phyloP scores from a whole-genome alignment of 2,888 invertebrate species.

The Volucella zonaria region DNA sequence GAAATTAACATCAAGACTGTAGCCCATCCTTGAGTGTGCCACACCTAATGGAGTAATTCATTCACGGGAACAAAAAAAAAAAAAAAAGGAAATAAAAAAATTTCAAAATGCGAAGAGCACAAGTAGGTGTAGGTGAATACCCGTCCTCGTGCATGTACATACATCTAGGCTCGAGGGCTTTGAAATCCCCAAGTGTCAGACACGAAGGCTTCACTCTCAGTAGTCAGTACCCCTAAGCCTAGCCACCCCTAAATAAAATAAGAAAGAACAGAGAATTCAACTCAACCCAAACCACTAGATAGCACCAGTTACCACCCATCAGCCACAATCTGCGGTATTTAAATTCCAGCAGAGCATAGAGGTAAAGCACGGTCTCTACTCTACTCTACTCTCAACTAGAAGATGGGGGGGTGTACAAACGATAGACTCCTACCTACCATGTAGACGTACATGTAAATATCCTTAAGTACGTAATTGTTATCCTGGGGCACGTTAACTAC shows the following conservation, averaged over 20 bases:
- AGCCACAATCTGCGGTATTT: constrained; percentile 72
- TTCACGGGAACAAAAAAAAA: constrained; percentile 39
- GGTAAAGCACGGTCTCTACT: constrained; percentile 19
- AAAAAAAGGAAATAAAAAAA: constrained; percentile 15
- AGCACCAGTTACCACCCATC: constrained; percentile 1
- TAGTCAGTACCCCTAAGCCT: too few relatives aligned
- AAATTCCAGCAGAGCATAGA: constrained; percentile 58
- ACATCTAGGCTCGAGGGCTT: constrained; percentile 53
- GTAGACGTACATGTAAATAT: constrained; percentile 69
- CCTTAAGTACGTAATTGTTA: constrained; percentile 74
- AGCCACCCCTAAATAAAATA: too few relatives aligned
- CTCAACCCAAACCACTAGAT: too few relatives aligned
- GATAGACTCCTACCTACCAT: constrained; percentile 36
- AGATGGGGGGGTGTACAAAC: constrained; percentile 7
- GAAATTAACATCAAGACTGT: constrained; percentile 50
- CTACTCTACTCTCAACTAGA: constrained; percentile 13
- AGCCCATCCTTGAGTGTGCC: constrained; percentile 60
- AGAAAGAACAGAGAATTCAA: too few relatives aligned
- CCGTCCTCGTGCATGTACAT: background rate
- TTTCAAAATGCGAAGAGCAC: background rate
- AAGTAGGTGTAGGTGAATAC: too few relatives aligned
- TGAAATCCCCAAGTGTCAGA: constrained; percentile 68
- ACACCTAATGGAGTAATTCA: constrained; percentile 72
- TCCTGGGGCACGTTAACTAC: constrained; percentile 74
- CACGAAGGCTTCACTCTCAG: constrained; percentile 38